Conservation (phyloP, 2,888 invertebrate genomes). For the Thymelicus sylvestris region DNA sequence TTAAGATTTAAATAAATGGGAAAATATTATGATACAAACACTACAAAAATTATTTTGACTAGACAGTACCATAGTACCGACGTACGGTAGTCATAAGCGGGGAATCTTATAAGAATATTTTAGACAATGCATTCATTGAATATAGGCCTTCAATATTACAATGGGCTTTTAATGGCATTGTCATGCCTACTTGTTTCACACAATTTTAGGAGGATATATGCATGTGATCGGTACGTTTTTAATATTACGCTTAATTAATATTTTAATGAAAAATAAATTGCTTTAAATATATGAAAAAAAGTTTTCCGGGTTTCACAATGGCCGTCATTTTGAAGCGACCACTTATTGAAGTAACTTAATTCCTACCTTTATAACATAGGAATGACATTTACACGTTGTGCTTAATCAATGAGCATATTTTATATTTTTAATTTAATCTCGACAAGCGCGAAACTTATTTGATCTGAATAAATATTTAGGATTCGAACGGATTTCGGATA, state of each 20-base stretch:
- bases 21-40: slow-evolving; percentile 72
- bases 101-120: slow-evolving; percentile 60
- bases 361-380: too few relatives aligned
- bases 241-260: background rate
- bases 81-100: slow-evolving; percentile 68
- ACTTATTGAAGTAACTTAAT: too few relatives aligned
- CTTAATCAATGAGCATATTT: too few relatives aligned
- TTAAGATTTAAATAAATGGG: slow-evolving; percentile 49
- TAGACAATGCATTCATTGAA: slow-evolving; percentile 44
- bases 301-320: too few relatives aligned
- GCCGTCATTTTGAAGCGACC: too few relatives aligned
- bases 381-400: too few relatives aligned
- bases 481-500: too few relatives aligned
- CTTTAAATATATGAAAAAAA: too few relatives aligned
- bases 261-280: too few relatives aligned
- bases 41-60: slow-evolving; percentile 79
- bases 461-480: too few relatives aligned
- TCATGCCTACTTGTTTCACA: background rate
- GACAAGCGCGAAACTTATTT: too few relatives aligned
- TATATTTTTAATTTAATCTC: too few relatives aligned
- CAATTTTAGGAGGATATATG: background rate
- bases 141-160: slow-evolving; percentile 63
- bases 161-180: slow-evolving; percentile 59
- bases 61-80: slow-evolving; percentile 81
- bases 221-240: background rate